These are phyloP conservation scores for Rhadinocentrus ornatus DNA, from an alignment of 2,797 vertebrate genomes.

Conservation along the genomic window DNA sequence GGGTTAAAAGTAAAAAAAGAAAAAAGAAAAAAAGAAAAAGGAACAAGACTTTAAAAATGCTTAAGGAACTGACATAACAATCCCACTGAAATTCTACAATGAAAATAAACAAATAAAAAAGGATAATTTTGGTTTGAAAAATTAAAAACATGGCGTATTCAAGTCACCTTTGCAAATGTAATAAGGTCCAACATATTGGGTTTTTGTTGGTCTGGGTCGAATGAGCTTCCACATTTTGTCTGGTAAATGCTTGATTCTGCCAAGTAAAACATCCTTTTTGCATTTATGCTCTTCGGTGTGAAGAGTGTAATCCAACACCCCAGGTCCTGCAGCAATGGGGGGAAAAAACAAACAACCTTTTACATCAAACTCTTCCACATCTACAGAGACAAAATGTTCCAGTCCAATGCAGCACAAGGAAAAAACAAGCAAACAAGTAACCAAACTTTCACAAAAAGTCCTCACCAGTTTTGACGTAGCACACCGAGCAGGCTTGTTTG, in stretches of 20 bases:
- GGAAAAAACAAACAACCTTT: not conserved
- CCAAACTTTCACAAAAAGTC: not conserved
- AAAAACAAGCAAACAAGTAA: not conserved
- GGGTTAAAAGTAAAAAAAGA: not conserved
- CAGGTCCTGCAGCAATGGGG: slow-evolving; percentile 82
- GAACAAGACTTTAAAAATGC: not conserved
- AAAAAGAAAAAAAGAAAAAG: too few species aligned
- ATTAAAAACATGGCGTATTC: too few species aligned
- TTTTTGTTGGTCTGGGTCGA: slow-evolving; percentile 95
- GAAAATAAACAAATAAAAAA: not conserved
- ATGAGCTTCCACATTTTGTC: slow-evolving; percentile 95
- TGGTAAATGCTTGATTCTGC: slow-evolving; percentile 87
- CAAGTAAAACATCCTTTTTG: slow-evolving; percentile 96
- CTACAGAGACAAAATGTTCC: not conserved
- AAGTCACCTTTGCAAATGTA: slow-evolving; percentile 97
- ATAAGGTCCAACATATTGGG: slow-evolving; percentile 96
- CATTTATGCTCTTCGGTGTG: slow-evolving; percentile 93
- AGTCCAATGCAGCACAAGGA: not conserved
- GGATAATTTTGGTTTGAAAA: not conserved
- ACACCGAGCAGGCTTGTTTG: slow-evolving; percentile 91
- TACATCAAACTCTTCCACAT: not conserved
- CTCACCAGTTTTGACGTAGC: slow-evolving; percentile 93
- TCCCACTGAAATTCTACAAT: not conserved
- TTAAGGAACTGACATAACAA: too few species aligned
- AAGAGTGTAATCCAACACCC: slow-evolving; percentile 89